Evolutionary conservation across 2,888 invertebrate species (phyloP).

Genomic region (Apamea monoglypha): DNA sequence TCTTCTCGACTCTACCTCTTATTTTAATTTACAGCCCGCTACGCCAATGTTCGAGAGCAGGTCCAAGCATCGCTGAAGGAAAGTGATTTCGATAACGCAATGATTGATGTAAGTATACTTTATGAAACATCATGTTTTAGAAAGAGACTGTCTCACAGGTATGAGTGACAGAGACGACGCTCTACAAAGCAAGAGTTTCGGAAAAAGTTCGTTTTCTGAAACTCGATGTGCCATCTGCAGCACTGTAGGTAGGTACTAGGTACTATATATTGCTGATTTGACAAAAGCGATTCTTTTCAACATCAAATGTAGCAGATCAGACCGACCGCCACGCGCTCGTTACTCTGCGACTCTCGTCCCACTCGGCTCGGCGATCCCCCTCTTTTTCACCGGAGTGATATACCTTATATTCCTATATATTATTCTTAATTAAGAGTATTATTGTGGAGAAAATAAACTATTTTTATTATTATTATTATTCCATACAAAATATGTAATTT

Average conservation of each 20-base stretch:
- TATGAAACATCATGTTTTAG: neutral
- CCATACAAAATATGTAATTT: no score
- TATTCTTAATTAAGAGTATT: no score
- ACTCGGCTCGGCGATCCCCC: neutral
- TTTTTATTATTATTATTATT: no score
- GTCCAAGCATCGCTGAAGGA: slow-evolving; percentile 65
- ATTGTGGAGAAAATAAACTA: no score
- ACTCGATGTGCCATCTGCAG: neutral
- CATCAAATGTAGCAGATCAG: no score
- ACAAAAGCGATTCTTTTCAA: no score
- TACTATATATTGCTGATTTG: neutral
- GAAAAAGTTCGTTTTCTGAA: no score
- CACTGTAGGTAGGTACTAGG: neutral
- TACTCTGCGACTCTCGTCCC: neutral
- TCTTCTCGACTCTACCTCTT: neutral
- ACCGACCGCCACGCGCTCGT: neutral
- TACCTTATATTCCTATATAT: no score
- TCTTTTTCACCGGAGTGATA: no score
- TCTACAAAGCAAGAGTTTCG: neutral
- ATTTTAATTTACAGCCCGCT: slow-evolving; percentile 48
- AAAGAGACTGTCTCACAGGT: neutral
- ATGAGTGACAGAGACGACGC: neutral
- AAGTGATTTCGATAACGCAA: slow-evolving; percentile 65
- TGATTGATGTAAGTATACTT: slow-evolving; percentile 27
- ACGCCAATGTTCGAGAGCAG: slow-evolving; percentile 57